Conservation (phyloP, 2,113 vertebrate species). For the Mus musculus region GRCm39 chr4:89356501-89357000, state of each 20-base stretch:
- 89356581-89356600: neutral
- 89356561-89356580: neutral
- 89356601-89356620: neutral
- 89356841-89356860: no score
- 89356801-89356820: no score
- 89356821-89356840: no score
- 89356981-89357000: neutral
- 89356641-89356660: neutral
- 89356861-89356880: no score
- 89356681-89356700: neutral
- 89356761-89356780: no score
- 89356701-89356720: neutral
- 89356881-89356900: no score
- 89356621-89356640: neutral
- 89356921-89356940: neutral
- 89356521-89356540: neutral
- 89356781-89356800: no score
- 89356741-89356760: neutral
- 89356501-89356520: neutral
- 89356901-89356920: neutral
- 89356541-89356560: rapidly evolving
- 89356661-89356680: neutral
- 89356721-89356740: neutral
- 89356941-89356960: neutral
- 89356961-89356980: neutral